Evolutionary conservation across 2,888 invertebrate genomes (phyloP), one percentile per base, ranked within the genome.

Genomic region (Cheilosia vulpina): DNA sequence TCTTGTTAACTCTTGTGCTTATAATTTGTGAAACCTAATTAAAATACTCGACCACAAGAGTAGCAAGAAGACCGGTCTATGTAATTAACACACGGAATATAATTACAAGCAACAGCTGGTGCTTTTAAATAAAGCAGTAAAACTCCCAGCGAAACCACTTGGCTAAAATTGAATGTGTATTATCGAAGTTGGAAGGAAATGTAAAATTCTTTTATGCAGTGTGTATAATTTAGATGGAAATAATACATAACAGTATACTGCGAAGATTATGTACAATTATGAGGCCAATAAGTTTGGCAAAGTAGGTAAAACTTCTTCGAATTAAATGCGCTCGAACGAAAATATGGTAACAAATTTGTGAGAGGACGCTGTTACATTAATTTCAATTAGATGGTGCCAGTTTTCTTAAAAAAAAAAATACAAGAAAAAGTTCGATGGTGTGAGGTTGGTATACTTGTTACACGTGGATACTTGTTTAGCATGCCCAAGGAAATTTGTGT

Each of bases 51-150:
- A 55, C 73, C 66, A 41, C 50, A 68, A 68, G 55, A 55, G 62
- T 31, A 79, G 58, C 52, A 71, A 60, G 58, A 34, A 63, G 53
- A 62, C 52, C 53, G 66, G 41, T 31, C 55, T 41, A 72, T 38
- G 47, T 72, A 68, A 78, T 83, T 83, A 73, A 73, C 62, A 50
- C 38, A 21, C 55, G 27, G 57, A 73, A 73, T 78, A 55, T 55
- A 83, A 73, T 68, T 63, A 78, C 52, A 62, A 66, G 47, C 55
- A 78, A 66, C 83, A 83, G 72, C 58, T 72, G 77, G 17, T 24
- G 38, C 19, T 68, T 73, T 66, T 11, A 63, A 57, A 65, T n/a
- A 65, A 63, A 45, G 50, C 45, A 76, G 63, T 69, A 53, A 58
- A 81, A 60, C 55, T 71, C 15, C 52, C 41, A 72, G 38, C 65